These are phyloP conservation scores for Barypeithes pellucidus DNA, from an alignment of 2,888 invertebrate species.

Conservation along the genomic window DNA sequence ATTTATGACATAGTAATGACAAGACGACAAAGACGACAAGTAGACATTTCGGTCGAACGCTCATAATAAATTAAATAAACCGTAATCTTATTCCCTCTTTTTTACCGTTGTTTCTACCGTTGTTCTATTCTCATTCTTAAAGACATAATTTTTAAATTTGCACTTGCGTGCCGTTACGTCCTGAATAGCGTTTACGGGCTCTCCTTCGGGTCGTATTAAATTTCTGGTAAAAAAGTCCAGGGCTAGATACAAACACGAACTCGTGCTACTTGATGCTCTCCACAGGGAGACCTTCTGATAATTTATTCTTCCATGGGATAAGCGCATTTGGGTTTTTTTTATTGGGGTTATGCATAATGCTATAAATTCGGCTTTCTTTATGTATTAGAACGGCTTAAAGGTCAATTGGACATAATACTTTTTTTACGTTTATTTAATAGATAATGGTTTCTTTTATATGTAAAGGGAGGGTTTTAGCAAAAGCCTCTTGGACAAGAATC, in stretches of 20 bases:
- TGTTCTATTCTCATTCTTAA: slow-evolving; percentile 31
- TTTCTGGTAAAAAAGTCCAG: slow-evolving; percentile 53
- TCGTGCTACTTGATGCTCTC: slow-evolving; percentile 55
- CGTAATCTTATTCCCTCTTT: no score
- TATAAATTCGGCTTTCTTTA: slow-evolving; percentile 44
- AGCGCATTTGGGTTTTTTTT: slow-evolving; percentile 49
- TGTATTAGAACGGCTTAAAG: slow-evolving; percentile 4
- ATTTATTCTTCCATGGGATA: slow-evolving; percentile 54
- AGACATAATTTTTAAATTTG: slow-evolving; percentile 48
- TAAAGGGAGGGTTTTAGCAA: no score
- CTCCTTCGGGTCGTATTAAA: slow-evolving; percentile 56
- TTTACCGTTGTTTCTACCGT: neutral
- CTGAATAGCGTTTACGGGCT: slow-evolving; percentile 47
- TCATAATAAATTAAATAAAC: no score
- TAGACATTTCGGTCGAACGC: no score
- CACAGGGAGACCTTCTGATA: slow-evolving; percentile 53
- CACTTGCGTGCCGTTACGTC: slow-evolving; percentile 50
- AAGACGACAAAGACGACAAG: no score
- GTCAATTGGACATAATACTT: neutral
- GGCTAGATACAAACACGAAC: slow-evolving; percentile 55
- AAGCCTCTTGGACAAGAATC: no score
- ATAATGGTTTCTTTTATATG: no score
- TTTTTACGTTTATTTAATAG: neutral
- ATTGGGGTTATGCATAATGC: slow-evolving; percentile 47
- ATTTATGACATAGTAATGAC: no score